Percentiles rank a stretch among this genome's conserved stretches.
Conservation (phyloP, 2,797 vertebrate genomes). For the Lindbergichthys nudifrons region DNA sequence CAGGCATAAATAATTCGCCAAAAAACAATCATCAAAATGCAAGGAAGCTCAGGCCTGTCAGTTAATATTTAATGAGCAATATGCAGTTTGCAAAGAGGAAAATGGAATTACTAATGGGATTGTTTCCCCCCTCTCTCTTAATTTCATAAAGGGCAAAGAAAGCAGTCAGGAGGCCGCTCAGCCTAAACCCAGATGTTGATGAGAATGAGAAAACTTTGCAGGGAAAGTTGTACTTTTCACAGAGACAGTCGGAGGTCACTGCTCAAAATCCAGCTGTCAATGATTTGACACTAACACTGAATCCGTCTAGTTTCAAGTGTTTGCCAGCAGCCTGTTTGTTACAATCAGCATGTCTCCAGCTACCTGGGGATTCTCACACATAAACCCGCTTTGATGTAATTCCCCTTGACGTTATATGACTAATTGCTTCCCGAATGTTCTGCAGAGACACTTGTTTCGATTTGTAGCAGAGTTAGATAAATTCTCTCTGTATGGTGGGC, state of each 20-base stretch:
- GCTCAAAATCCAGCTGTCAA: slow-evolving; percentile 30
- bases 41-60: slow-evolving; percentile 49
- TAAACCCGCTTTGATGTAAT: slow-evolving; percentile 11
- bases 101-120: slow-evolving; percentile 77
- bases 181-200: slow-evolving; percentile 36
- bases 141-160: slow-evolving; percentile 69
- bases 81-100: slow-evolving; percentile 67
- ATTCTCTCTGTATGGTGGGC: slow-evolving; percentile 10
- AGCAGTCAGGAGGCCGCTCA: background rate
- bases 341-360: slow-evolving; percentile 45
- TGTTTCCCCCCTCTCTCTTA: slow-evolving; percentile 58
- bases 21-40: slow-evolving; percentile 75
- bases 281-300: slow-evolving; percentile 15
- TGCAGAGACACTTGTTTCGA: slow-evolving; percentile 50
- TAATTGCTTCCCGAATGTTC: slow-evolving; percentile 62
- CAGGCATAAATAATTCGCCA: slow-evolving; percentile 60
- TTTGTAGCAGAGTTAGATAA: slow-evolving; percentile 34
- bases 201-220: slow-evolving; percentile 53
- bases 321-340: slow-evolving; percentile 32
- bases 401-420: slow-evolving; percentile 44
- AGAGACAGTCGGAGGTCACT: slow-evolving; percentile 33
- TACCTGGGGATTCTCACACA: slow-evolving; percentile 32
- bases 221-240: slow-evolving; percentile 35
- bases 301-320: slow-evolving; percentile 21
- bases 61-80: slow-evolving; percentile 83